Percentiles rank a stretch among this genome's conserved stretches.
phyloP scores from a whole-genome alignment of 92 coral and sea anemone species.

The Palythoa heliodiscus region DNA sequence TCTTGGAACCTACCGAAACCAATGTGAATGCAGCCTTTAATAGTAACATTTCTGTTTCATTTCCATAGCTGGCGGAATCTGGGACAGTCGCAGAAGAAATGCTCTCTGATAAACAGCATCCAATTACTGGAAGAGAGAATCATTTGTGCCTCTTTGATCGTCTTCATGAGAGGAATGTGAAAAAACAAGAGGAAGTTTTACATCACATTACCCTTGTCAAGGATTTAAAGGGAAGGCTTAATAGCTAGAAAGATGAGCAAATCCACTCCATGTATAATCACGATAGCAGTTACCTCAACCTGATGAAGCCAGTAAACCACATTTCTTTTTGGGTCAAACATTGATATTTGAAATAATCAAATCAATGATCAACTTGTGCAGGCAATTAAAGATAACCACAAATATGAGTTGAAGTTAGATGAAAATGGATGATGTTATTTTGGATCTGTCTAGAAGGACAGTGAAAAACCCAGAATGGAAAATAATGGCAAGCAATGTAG shows the following conservation, averaged over 20 bases:
- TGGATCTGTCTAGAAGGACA: slow-evolving; percentile 41
- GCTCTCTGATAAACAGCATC: slow-evolving; percentile 29
- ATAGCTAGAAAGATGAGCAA: slow-evolving; percentile 64
- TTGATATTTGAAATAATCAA: slow-evolving; percentile 44
- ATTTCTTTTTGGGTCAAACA: slow-evolving; percentile 59
- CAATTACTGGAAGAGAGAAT: slow-evolving; percentile 49
- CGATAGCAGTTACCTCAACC: slow-evolving; percentile 51
- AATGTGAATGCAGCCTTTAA: slow-evolving; percentile 44
- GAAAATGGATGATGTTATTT: slow-evolving; percentile 39
- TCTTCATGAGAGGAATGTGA: slow-evolving; percentile 59
- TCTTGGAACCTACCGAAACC: slow-evolving; percentile 46
- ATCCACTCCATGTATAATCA: slow-evolving; percentile 52
- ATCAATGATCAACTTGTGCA: slow-evolving; percentile 10
- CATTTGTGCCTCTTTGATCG: slow-evolving; percentile 62
- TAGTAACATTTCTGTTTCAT: slow-evolving; percentile 39
- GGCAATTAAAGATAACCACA: not conserved
- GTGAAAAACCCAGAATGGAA: not conserved
- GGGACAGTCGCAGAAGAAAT: not conserved
- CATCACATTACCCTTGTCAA: slow-evolving; percentile 43
- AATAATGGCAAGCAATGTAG: not conserved
- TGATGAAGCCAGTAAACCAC: slow-evolving; percentile 58
- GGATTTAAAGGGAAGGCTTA: slow-evolving; percentile 55
- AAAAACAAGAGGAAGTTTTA: slow-evolving; percentile 49
- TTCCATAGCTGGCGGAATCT: slow-evolving; percentile 49
- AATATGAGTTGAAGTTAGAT: slow-evolving; percentile 30